phyloP scores from a whole-genome alignment of 2,888 invertebrate genomes.

The Elmis aenea region DNA sequence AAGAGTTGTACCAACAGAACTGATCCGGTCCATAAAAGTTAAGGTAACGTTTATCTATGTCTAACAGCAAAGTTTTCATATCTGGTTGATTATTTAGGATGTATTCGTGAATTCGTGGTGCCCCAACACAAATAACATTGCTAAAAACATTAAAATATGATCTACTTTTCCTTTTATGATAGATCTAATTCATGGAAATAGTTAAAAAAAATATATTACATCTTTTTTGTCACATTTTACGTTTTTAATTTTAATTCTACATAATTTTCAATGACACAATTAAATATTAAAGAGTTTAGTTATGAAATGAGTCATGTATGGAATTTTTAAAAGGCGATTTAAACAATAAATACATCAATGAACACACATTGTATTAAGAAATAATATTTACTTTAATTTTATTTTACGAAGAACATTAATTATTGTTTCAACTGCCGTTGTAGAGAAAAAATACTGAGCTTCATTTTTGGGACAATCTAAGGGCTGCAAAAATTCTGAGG shows the following conservation, averaged over 20 bases:
- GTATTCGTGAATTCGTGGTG: slow-evolving; percentile 75
- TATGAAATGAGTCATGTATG: too few species aligned
- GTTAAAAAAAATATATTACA: too few species aligned
- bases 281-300: too few species aligned
- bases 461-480: slow-evolving; percentile 71
- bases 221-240: too few species aligned
- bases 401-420: slow-evolving; percentile 56
- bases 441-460: slow-evolving; percentile 83
- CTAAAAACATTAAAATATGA: slow-evolving; percentile 46
- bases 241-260: too few species aligned
- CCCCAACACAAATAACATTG: slow-evolving; percentile 79
- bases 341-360: too few species aligned
- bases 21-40: slow-evolving; percentile 59
- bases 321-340: too few species aligned
- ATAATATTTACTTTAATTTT: slow-evolving; percentile 57
- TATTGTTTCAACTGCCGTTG: slow-evolving; percentile 61
- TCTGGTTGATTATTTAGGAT: slow-evolving; percentile 45
- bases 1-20: slow-evolving; percentile 84
- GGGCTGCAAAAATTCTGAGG: slow-evolving; percentile 64
- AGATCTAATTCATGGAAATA: too few species aligned
- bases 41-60: slow-evolving; percentile 72
- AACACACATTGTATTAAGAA: too few species aligned
- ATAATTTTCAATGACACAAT: too few species aligned
- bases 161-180: too few species aligned
- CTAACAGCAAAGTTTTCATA: slow-evolving; percentile 65